A percentile compares a stretch with the other conserved stretches of the same genome.
phyloP scores from a whole-genome alignment of 2,113 vertebrate genomes.

The Serilophus lunatus region DNA sequence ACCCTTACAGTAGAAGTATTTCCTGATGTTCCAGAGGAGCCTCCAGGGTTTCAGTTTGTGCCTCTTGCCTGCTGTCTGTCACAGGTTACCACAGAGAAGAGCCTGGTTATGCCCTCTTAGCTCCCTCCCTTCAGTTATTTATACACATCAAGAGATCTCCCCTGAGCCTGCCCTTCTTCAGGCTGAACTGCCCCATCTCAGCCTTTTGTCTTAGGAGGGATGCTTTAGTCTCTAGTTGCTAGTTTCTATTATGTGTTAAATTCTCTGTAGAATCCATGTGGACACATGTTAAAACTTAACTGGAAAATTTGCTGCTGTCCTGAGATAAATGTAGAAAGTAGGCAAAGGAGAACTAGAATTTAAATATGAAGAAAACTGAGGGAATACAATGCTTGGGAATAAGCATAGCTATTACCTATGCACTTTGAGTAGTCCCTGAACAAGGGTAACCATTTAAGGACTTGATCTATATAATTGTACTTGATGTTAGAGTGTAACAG shows the following conservation, averaged over 20 bases:
- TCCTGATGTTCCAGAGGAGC: not conserved
- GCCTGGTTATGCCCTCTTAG: not conserved
- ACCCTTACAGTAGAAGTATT: not conserved
- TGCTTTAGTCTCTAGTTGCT: not conserved
- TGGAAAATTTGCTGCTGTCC: not conserved
- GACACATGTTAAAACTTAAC: not conserved
- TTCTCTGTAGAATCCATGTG: not conserved
- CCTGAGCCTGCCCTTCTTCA: not conserved
- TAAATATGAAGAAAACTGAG: not conserved
- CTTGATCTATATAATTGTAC: not conserved
- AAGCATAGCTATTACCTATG: not conserved
- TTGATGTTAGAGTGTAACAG: not conserved
- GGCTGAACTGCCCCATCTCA: not conserved
- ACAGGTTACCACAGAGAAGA: not conserved
- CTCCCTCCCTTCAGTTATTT: not conserved
- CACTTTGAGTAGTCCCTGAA: not conserved
- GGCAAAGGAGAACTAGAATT: not conserved
- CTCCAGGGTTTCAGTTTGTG: not conserved
- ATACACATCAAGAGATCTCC: rapidly evolving
- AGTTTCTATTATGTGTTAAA: not conserved
- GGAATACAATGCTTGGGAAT: not conserved
- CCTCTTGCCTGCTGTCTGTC: not conserved
- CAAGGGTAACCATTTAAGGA: not conserved
- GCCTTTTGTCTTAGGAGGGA: not conserved
- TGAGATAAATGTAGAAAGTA: not conserved